Evolutionary conservation across 2,113 vertebrate genomes (phyloP).

Genomic region (Reinhardtius hippoglossoides): DNA sequence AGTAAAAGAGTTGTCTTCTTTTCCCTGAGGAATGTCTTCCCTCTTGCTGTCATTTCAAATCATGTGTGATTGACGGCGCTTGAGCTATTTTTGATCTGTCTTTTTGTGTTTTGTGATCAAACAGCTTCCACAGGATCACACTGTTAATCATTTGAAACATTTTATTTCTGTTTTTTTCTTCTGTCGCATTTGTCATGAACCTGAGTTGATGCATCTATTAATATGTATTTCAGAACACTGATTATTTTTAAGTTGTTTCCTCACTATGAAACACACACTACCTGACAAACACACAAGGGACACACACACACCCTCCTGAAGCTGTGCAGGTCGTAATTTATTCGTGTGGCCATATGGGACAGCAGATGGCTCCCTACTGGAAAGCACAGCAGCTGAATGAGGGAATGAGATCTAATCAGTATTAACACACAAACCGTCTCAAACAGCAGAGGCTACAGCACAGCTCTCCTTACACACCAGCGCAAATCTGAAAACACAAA

Average conservation of each 20-base stretch:
- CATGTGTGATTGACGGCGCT: slow-evolving; percentile 47
- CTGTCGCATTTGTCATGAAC: slow-evolving; percentile 24
- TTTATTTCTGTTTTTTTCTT: neutral
- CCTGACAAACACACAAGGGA: slow-evolving; percentile 2
- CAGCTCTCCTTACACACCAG: slow-evolving; percentile 9
- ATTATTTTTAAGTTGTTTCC: neutral
- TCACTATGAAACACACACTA: neutral
- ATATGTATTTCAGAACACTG: neutral
- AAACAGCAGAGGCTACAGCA: slow-evolving; percentile 22
- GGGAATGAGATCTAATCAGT: slow-evolving; percentile 64
- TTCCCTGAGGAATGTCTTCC: slow-evolving; percentile 44
- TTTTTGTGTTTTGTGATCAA: slow-evolving; percentile 41
- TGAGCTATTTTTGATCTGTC: slow-evolving; percentile 39
- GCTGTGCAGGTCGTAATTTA: slow-evolving; percentile 36
- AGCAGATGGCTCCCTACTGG: slow-evolving; percentile 74
- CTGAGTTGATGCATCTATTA: slow-evolving; percentile 28
- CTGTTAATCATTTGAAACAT: slow-evolving; percentile 30
- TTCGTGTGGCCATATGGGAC: slow-evolving; percentile 70
- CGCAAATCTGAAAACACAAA: neutral
- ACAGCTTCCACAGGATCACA: neutral
- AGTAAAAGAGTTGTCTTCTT: slow-evolving; percentile 19
- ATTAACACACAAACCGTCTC: slow-evolving; percentile 55
- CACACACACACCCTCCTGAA: neutral
- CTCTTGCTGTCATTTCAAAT: slow-evolving; percentile 58
- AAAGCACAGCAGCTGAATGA: slow-evolving; percentile 51